A percentile compares a stretch with the other conserved stretches of the same genome.
Conservation (phyloP, 53 echinoderm and acorn worm species). For the Mesocentrotus franciscanus region DNA sequence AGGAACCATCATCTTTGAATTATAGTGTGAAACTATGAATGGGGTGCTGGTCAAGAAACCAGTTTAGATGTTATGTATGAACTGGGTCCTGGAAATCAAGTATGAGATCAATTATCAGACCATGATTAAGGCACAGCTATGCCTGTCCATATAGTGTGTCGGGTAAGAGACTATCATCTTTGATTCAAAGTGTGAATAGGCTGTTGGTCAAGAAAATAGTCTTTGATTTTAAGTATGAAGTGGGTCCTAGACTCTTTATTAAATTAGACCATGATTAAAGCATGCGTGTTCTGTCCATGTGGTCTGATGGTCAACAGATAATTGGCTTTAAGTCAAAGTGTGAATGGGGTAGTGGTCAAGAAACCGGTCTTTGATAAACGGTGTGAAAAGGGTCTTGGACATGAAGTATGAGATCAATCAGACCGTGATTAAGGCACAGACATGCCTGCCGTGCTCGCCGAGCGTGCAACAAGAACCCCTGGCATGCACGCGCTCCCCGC, state of each 20-base stretch:
- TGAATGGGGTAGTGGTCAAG: not conserved
- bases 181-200: not conserved
- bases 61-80: too few relatives aligned
- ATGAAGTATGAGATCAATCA: conserved; percentile 48
- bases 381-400: not conserved
- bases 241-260: not conserved
- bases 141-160: not conserved
- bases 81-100: too few relatives aligned
- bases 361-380: not conserved
- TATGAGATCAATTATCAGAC: not conserved
- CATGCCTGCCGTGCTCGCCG: conserved; percentile 3
- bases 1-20: too few relatives aligned
- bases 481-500: not conserved
- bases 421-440: conserved; percentile 28
- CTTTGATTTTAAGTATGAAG: not conserved
- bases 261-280: not conserved
- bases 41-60: too few relatives aligned
- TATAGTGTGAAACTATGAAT: too few relatives aligned
- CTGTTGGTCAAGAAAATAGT: not conserved
- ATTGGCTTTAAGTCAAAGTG: not conserved
- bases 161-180: not conserved
- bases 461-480: conserved; percentile 26
- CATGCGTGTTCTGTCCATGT: too few relatives aligned
- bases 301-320: not conserved
- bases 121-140: not conserved